Evolutionary conservation across 1,140 invertebrate genomes (phyloP), one percentile per base, ranked within the genome.

Genomic region (Campoletis sonorensis): DNA sequence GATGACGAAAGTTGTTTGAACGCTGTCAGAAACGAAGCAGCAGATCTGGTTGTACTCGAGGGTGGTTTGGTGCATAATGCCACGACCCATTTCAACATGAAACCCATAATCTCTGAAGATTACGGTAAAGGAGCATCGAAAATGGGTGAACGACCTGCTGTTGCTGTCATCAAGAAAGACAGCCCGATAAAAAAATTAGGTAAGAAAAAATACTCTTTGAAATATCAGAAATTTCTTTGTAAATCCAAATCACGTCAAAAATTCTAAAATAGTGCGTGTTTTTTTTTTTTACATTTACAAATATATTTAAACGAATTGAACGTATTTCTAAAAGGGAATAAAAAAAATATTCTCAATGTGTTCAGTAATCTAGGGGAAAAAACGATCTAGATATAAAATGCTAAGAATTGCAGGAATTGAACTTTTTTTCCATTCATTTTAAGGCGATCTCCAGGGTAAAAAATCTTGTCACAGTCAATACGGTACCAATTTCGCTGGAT

Each of bases 1-100:
- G 88, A 89, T 0, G 90, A 93, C 16, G 89, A 92, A 0, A 93
- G 94, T 11, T 98, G 97, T 87, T 91, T 97, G 83, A 92, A 94
- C 73, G 93, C 93, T 16, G 93, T 98, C 61, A 91, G 94, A 83
- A 88, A 93, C 71, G 93, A 93, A 73, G 89, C 92, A 8, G 94
- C 94, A 8, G 95, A 96, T 83, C 84, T 96, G n/a, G 92, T 95
- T n/a, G 92, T 93, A 1, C 76, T 95, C 1, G 93, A 94, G 81
- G 93, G 94, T 1, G 94, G 93, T 33, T 92, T 93, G 45, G 93
- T 94, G 0, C 93, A 93, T 79, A 91, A 90, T 33, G 95, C 93
- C 5, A 92, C 93, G 23, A 91, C 90, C 80, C 86, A 93, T 4
- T 93, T 89, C 82, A 92, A 92, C 37, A 86, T 92, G 4, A 88